These are phyloP conservation scores for Zaprionus taronus DNA, from an alignment of 1,140 invertebrate species.

Conservation along the genomic window DNA sequence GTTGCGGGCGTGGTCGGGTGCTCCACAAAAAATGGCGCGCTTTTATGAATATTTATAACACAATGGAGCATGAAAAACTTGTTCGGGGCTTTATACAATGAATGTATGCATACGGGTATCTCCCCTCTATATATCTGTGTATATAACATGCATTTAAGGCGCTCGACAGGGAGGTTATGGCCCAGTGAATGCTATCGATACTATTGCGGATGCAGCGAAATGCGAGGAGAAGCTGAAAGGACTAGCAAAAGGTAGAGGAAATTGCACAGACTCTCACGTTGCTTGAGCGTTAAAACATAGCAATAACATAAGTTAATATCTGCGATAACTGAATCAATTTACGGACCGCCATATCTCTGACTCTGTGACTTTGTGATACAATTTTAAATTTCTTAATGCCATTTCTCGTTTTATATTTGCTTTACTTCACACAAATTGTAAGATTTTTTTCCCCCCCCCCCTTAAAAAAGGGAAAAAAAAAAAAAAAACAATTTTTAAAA, in stretches of 20 bases:
- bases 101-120: slow-evolving; percentile 33
- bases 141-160: slow-evolving; percentile 34
- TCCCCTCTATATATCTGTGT: neutral
- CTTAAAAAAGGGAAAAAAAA: too few species aligned
- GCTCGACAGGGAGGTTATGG: slow-evolving; percentile 2
- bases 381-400: too few species aligned
- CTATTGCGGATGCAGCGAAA: slow-evolving; percentile 49
- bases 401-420: too few species aligned
- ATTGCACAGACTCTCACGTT: too few species aligned
- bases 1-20: slow-evolving; percentile 57
- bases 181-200: slow-evolving; percentile 53
- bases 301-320: too few species aligned
- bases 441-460: neutral
- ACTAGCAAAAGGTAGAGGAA: slow-evolving; percentile 11
- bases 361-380: too few species aligned
- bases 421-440: neutral
- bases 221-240: slow-evolving; percentile 17
- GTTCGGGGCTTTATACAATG: slow-evolving; percentile 43
- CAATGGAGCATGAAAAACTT: slow-evolving; percentile 78
- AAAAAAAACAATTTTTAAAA: too few species aligned
- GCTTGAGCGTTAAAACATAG: too few species aligned
- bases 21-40: slow-evolving; percentile 61
- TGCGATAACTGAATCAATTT: too few species aligned
- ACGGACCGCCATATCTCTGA: too few species aligned
- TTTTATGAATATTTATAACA: slow-evolving; percentile 81